A percentile compares a stretch with the other conserved stretches of the same genome.
Conservation (phyloP, 1,140 invertebrate genomes). For the Drosophila baimaii region DNA sequence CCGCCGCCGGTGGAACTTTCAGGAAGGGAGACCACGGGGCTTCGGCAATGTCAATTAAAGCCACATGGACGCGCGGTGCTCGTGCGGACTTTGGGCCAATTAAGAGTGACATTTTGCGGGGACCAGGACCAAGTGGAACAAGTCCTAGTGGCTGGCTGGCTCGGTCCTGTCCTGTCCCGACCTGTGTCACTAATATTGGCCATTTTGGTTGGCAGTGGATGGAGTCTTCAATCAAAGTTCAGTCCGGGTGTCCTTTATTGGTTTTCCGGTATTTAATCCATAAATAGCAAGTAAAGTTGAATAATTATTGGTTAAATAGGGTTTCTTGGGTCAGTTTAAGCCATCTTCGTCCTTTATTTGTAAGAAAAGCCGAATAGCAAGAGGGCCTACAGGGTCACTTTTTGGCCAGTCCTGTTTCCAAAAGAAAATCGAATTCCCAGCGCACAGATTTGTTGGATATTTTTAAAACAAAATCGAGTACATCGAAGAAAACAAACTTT, state of each 20-base stretch:
- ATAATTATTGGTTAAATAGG: background rate
- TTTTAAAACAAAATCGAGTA: too few species aligned
- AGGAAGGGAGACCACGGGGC: slow-evolving; percentile 1
- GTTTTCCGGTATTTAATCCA: background rate
- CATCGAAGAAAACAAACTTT: too few species aligned
- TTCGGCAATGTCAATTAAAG: slow-evolving; percentile 37
- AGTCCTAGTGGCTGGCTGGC: slow-evolving; percentile 10
- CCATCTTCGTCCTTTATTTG: too few species aligned
- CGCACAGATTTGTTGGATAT: too few species aligned
- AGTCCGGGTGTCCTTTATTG: background rate
- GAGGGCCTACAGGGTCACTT: too few species aligned
- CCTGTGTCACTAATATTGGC: slow-evolving; percentile 18
- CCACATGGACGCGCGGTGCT: slow-evolving; percentile 23
- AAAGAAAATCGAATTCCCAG: too few species aligned
- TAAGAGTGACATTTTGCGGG: slow-evolving; percentile 23
- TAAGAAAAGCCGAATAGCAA: too few species aligned
- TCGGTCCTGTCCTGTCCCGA: background rate
- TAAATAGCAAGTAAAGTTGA: background rate
- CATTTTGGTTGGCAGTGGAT: background rate
- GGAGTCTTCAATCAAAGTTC: background rate
- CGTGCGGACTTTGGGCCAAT: slow-evolving; percentile 28
- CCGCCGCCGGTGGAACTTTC: slow-evolving; percentile 1
- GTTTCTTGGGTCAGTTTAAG: too few species aligned
- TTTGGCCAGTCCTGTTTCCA: background rate
- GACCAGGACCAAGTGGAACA: slow-evolving; percentile 2